phyloP scores from a whole-genome alignment of 2,888 invertebrate genomes.

The Scaptomyza parva region DNA sequence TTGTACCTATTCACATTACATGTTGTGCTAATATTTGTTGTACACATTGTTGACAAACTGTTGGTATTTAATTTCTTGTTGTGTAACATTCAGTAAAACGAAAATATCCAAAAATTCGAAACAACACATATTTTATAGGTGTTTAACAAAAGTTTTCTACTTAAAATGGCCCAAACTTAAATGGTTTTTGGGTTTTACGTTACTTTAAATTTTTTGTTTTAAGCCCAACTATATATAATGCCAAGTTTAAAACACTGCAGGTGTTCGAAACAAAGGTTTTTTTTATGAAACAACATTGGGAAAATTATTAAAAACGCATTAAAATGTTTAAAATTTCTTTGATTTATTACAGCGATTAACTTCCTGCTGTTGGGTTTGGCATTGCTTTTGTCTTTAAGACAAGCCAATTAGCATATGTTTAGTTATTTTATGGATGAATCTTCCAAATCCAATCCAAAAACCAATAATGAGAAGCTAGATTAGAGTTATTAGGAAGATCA shows the following conservation, averaged over 20 bases:
- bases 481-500: slow-evolving; percentile 4
- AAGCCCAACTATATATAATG: too few species aligned
- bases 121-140: not conserved
- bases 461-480: not conserved
- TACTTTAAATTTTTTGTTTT: not conserved
- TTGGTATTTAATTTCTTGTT: slow-evolving; percentile 1
- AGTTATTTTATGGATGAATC: slow-evolving; percentile 10
- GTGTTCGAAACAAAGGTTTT: slow-evolving; percentile 15
- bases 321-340: slow-evolving; percentile 37
- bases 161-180: not conserved
- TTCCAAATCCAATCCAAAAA: not conserved
- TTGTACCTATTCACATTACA: slow-evolving; percentile 45
- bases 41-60: slow-evolving; percentile 25
- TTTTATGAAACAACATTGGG: slow-evolving; percentile 15
- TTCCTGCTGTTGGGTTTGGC: slow-evolving; percentile 13
- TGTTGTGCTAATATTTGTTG: slow-evolving; percentile 45
- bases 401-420: slow-evolving; percentile 41
- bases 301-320: slow-evolving; percentile 31
- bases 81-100: too few species aligned
- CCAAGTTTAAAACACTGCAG: slow-evolving; percentile 4
- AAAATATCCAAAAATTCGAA: too few species aligned
- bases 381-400: slow-evolving; percentile 17
- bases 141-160: not conserved
- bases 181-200: too few species aligned
- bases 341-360: slow-evolving; percentile 59